Base-by-base conservation (phyloP, 2,113 vertebrate genomes). In the Mormyrus iriodes region DNA sequence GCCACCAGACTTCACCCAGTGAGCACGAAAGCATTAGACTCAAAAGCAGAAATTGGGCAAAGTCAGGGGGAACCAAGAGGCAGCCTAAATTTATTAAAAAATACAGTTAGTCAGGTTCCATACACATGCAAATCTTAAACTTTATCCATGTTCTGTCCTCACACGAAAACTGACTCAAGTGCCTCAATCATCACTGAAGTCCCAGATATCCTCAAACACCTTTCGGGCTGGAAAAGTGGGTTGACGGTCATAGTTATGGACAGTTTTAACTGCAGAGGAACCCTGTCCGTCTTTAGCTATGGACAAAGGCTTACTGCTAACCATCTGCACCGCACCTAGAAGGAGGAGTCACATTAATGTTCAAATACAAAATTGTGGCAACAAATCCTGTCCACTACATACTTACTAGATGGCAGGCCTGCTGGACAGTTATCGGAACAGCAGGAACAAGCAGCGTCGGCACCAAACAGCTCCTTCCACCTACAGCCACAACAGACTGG, bases 401-500 rank as follows among this genome's bases (percentile, higher is more conserved):
- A 55, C 86, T 58, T 86, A 94, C 95, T 87, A 21, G 65, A 90
- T 0, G 55, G 4, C 5, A 51, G 69, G 73, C 15, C 4, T 0
- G 87, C 24, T 2, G 89, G 58, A 6, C 94, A 95, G 39, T 52
- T 61, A 0, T 91, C 58, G 0, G 90, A 91, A 90, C 96, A 96
- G 88, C 95, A 95, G 65, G 53, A 0, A 89, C 95, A 96, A 2
- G 93, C 92, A 0, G 85, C 52, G 31, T 91, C 5, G 0, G 88
- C 0, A 2, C 92, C 93, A 3, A 93, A 92, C 88, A 96, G 85
- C 90, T 94, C 95, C 52, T 89, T 88, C 95, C 95, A 96, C 85
- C 96, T 96, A 55, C 83, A 88, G 4, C 61, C 19, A 87, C 3
- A 69, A 35, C 10, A 9, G 15, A 49, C 48, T 42, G 53, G 24